Evolutionary conservation across 2,797 vertebrate species (phyloP).

Genomic region (Pterois miles): DNA sequence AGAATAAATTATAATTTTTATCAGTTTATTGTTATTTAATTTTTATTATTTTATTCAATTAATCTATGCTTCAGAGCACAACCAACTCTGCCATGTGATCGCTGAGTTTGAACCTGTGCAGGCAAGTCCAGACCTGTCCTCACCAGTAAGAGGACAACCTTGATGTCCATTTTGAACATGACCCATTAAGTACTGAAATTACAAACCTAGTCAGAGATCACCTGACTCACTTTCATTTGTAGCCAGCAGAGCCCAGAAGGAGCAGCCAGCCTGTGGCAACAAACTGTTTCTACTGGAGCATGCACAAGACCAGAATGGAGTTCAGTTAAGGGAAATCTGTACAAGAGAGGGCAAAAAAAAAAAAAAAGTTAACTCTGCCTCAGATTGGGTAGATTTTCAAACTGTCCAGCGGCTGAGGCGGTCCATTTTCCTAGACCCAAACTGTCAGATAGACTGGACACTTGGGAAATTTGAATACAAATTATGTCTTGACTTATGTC

Average conservation of each 20-base stretch:
- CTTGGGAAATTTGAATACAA: background rate
- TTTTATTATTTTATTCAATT: background rate
- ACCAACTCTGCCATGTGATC: background rate
- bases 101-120: background rate
- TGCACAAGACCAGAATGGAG: background rate
- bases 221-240: constrained; percentile 33
- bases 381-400: background rate
- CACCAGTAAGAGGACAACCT: background rate
- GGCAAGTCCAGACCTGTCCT: constrained; percentile 55
- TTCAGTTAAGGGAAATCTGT: background rate
- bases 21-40: background rate
- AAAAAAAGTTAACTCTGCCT: background rate
- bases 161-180: constrained; percentile 38
- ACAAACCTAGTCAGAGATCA: constrained; percentile 30
- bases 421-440: background rate
- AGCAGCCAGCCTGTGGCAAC: background rate
- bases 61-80: background rate
- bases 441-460: background rate
- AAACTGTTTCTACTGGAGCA: background rate
- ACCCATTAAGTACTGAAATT: constrained; percentile 39
- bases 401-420: constrained; percentile 1
- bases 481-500: constrained; percentile 22
- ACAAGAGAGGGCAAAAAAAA: background rate
- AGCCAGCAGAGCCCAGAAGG: background rate
- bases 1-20: background rate